phyloP scores from a whole-genome alignment of 2,797 vertebrate genomes.

The Steatocranus sp. region DNA sequence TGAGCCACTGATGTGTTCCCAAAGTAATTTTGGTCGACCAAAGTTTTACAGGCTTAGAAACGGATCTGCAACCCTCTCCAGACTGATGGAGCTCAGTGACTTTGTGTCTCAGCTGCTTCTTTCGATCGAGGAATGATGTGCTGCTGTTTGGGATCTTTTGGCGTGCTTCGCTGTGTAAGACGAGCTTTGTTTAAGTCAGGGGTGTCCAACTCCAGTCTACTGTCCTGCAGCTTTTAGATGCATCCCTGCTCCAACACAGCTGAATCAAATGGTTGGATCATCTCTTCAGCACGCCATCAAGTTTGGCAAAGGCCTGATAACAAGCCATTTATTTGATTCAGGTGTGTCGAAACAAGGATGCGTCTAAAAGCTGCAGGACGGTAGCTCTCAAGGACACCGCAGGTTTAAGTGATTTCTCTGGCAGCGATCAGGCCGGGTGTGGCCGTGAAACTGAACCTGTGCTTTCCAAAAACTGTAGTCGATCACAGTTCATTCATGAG shows the following conservation, averaged over 20 bases:
- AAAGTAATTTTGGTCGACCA: background rate
- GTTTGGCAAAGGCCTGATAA: background rate
- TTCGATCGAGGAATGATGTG: background rate
- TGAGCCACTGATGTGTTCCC: background rate
- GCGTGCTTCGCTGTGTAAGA: background rate
- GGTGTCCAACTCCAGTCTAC: background rate
- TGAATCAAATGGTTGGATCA: background rate
- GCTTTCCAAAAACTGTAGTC: background rate
- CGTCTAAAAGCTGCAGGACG: rapidly evolving
- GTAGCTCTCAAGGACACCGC: background rate
- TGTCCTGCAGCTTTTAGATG: background rate
- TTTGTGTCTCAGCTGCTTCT: background rate
- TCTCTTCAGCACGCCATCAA: background rate
- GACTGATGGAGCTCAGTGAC: background rate
- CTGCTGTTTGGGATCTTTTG: background rate
- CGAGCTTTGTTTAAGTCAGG: background rate
- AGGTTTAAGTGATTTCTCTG: background rate
- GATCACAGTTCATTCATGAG: background rate
- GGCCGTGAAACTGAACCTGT: background rate
- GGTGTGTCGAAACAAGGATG: background rate
- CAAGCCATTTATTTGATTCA: rapidly evolving
- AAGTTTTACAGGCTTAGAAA: background rate
- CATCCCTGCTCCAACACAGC: background rate
- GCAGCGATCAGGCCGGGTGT: rapidly evolving
- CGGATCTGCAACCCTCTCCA: background rate